Evolutionary conservation across 2,113 vertebrate species (phyloP).

Genomic region (Albula glossodonta): DNA sequence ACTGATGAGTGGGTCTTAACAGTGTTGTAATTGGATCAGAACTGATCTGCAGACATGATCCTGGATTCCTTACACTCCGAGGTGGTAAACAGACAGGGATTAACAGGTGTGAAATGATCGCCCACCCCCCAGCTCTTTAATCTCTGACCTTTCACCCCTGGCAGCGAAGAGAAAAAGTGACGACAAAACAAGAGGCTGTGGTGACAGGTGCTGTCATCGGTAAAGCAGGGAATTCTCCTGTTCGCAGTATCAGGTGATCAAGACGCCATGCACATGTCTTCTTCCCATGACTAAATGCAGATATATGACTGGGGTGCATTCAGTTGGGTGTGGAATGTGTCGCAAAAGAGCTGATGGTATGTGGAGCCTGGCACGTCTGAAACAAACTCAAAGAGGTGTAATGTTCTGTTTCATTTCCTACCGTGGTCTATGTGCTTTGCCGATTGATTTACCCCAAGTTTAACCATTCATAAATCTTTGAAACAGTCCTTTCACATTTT

Average conservation of each 20-base stretch:
- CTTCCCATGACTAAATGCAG: no score
- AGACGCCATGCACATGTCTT: background rate
- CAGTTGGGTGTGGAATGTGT: no score
- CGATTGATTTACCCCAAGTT: background rate
- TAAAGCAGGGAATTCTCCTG: constrained; percentile 30
- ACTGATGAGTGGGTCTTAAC: background rate
- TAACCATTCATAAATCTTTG: background rate
- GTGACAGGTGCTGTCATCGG: constrained; percentile 41
- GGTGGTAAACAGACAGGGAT: constrained; percentile 48
- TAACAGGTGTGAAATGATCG: constrained; percentile 34
- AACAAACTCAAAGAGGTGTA: background rate
- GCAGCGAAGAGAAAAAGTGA: constrained; percentile 36
- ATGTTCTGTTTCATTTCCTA: background rate
- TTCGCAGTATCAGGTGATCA: constrained; percentile 30
- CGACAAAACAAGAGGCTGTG: background rate
- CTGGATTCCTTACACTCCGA: constrained; percentile 45
- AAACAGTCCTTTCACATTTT: background rate
- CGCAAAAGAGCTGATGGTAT: no score
- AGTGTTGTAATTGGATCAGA: constrained; percentile 57
- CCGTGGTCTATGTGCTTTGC: background rate
- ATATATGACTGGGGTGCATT: no score
- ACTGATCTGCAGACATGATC: constrained; percentile 49
- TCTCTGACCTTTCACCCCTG: constrained; percentile 25
- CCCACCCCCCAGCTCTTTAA: constrained; percentile 26
- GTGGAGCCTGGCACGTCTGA: background rate